Percentiles rank a stretch among this genome's conserved stretches.
phyloP scores from a whole-genome alignment of 2,113 vertebrate genomes.

The Cebidichthys violaceus region DNA sequence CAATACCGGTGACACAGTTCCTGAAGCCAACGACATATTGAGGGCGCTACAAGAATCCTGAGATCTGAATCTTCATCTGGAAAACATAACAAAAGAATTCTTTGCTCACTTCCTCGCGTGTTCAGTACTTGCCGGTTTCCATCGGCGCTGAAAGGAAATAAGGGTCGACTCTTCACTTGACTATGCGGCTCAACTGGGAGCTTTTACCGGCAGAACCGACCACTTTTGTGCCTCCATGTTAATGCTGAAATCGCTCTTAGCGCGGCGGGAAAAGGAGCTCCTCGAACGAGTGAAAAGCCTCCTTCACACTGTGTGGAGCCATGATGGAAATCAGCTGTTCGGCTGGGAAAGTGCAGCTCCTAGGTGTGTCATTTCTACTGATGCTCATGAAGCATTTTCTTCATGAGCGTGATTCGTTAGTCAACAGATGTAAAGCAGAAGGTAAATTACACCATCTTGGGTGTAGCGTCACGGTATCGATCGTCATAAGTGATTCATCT shows the following conservation, averaged over 20 bases:
- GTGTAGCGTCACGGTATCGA: background rate
- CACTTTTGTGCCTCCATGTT: conserved; percentile 15
- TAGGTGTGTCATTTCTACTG: too few relatives aligned
- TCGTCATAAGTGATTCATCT: background rate
- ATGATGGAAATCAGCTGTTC: conserved; percentile 5
- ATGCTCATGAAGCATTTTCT: background rate
- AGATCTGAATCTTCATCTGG: background rate
- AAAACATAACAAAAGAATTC: too few relatives aligned
- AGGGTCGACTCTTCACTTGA: background rate
- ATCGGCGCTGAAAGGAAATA: background rate
- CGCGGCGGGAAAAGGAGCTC: background rate
- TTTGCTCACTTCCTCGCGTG: background rate
- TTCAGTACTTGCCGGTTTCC: background rate
- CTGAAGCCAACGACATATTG: background rate
- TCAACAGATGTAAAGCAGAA: too few relatives aligned
- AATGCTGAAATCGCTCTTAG: conserved; percentile 14
- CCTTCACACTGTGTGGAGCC: background rate
- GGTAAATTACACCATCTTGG: background rate
- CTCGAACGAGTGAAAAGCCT: conserved; percentile 25
- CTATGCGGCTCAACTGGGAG: background rate
- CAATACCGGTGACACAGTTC: too few relatives aligned
- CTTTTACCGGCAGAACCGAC: conserved; percentile 5
- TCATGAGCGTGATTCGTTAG: too few relatives aligned
- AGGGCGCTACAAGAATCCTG: background rate
- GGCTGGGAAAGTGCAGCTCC: background rate